phyloP scores from a whole-genome alignment of 2,113 vertebrate genomes.

The Cynocephalus volans region DNA sequence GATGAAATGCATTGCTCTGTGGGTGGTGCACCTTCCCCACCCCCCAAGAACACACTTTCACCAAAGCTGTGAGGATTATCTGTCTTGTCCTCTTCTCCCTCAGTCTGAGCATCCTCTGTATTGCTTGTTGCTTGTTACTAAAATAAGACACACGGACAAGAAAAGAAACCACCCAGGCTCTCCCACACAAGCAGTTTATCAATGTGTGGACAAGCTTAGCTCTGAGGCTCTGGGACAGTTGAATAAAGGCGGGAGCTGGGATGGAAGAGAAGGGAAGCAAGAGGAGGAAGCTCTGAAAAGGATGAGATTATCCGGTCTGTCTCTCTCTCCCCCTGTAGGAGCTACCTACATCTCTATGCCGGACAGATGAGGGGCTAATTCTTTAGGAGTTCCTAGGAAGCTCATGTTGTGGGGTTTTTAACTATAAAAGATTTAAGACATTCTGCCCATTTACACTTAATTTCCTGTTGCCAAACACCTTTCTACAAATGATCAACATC shows the following conservation, averaged over 20 bases:
- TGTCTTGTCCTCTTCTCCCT: conserved; percentile 71
- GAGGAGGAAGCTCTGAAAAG: neutral
- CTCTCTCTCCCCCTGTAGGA: neutral
- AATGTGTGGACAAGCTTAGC: conserved; percentile 40
- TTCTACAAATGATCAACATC: conserved; percentile 63
- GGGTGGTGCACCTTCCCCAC: neutral
- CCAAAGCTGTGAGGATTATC: conserved; percentile 62
- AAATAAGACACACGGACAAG: conserved; percentile 75
- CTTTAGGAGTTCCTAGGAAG: conserved; percentile 38
- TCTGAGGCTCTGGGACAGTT: conserved; percentile 28
- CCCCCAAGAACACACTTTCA: conserved; percentile 14
- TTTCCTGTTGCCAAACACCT: conserved; percentile 63
- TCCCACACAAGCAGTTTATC: conserved; percentile 51
- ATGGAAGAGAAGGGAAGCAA: conserved; percentile 14
- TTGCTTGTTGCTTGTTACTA: conserved; percentile 78
- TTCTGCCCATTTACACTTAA: conserved; percentile 38
- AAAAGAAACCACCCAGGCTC: conserved; percentile 57
- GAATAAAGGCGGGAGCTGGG: neutral
- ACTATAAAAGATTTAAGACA: conserved; percentile 54
- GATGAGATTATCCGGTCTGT: neutral
- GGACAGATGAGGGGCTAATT: neutral
- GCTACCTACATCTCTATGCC: neutral
- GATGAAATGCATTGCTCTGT: conserved; percentile 39
- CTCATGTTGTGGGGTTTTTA: neutral
- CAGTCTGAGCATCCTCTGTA: conserved; percentile 67